These are phyloP conservation scores for Poeciliopsis occidentalis DNA, from an alignment of 2,113 vertebrate genomes.

Conservation along the genomic window DNA sequence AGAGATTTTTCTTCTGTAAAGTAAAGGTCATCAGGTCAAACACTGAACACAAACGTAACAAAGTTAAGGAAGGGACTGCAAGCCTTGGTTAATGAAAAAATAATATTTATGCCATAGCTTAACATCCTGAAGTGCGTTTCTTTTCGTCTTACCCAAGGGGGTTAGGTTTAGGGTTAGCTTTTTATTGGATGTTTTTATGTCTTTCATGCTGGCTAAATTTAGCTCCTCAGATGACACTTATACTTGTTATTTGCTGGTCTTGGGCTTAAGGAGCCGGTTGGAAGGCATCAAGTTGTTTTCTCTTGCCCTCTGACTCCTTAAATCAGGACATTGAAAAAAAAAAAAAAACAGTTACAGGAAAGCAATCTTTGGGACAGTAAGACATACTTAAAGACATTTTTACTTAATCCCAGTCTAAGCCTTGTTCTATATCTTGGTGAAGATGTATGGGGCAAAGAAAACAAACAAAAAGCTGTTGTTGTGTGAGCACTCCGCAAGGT, in stretches of 20 bases:
- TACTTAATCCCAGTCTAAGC: slow-evolving; percentile 24
- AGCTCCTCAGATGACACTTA: background rate
- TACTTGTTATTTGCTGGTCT: slow-evolving; percentile 7
- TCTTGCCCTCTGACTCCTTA: slow-evolving; percentile 6
- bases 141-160: background rate
- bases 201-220: slow-evolving; percentile 1
- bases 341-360: background rate
- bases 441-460: background rate
- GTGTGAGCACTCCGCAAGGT: background rate
- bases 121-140: background rate
- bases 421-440: background rate
- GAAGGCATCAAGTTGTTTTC: slow-evolving; percentile 12
- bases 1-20: background rate
- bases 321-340: slow-evolving; percentile 15
- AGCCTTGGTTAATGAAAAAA: background rate
- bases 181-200: too few relatives aligned
- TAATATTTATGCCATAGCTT: background rate
- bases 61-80: background rate
- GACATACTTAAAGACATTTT: slow-evolving; percentile 28
- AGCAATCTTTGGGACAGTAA: background rate
- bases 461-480: background rate
- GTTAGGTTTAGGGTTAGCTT: too few relatives aligned
- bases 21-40: background rate
- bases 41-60: background rate
- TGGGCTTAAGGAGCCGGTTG: slow-evolving; percentile 12